phyloP scores from a whole-genome alignment of 2,888 invertebrate genomes.

The Ophioninae sp. region DNA sequence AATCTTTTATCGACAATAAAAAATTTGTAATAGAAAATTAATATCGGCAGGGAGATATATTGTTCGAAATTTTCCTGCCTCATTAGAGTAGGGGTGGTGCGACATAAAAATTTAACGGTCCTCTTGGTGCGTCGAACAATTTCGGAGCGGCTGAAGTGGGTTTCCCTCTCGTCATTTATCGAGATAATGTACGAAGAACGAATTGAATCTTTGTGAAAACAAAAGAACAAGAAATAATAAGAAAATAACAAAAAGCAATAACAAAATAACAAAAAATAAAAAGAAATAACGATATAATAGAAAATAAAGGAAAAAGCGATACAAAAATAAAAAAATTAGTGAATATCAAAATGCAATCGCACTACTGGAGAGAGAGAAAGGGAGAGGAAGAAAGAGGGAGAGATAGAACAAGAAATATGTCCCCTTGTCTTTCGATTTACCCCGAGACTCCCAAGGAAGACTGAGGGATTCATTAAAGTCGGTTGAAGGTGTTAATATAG shows the following conservation, averaged over 20 bases:
- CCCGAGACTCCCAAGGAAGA: constrained; percentile 48
- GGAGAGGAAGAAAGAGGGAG: constrained; percentile 46
- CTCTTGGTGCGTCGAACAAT: constrained; percentile 26
- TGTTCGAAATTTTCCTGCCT: background rate
- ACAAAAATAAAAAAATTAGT: no score
- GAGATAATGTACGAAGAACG: constrained; percentile 40
- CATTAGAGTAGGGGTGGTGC: background rate
- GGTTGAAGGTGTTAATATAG: constrained; percentile 79
- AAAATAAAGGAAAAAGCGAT: no score
- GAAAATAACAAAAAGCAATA: no score
- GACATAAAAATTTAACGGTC: constrained; percentile 16
- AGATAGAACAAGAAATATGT: constrained; percentile 64
- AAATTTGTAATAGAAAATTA: background rate
- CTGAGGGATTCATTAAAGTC: constrained; percentile 79
- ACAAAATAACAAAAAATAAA: no score
- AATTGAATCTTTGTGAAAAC: constrained; percentile 46
- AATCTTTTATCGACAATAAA: background rate
- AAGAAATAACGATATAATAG: no score
- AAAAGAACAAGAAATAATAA: no score
- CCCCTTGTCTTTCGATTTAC: constrained; percentile 53
- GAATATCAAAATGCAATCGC: no score
- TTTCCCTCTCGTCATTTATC: constrained; percentile 29
- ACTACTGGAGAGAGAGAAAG: constrained; percentile 56
- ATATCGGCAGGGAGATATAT: background rate
- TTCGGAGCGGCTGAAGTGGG: constrained; percentile 2